These are phyloP conservation scores for Sander vitreus DNA, from an alignment of 2,113 vertebrate species.

Conservation along the genomic window DNA sequence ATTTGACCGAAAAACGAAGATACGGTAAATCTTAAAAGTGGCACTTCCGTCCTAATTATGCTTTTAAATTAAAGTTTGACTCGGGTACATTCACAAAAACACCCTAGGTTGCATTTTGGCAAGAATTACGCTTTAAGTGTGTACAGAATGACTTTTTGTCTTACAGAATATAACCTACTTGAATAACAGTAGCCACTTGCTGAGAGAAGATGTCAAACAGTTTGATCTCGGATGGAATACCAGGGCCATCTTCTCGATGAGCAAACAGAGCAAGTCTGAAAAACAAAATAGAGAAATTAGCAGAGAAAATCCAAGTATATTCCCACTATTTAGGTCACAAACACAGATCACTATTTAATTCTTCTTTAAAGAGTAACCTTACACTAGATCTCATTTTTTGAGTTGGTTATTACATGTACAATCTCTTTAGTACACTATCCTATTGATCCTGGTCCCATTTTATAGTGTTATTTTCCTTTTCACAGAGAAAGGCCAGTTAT, in stretches of 20 bases:
- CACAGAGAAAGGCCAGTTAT: background rate
- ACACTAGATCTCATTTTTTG: background rate
- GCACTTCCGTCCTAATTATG: no score
- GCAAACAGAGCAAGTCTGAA: constrained; percentile 95
- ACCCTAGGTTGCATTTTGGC: no score
- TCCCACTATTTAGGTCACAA: background rate
- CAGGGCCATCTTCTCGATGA: constrained; percentile 97
- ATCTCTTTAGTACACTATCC: background rate
- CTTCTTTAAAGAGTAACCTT: background rate
- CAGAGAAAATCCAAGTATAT: background rate
- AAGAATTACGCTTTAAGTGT: background rate
- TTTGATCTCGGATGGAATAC: constrained; percentile 97
- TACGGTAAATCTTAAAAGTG: no score
- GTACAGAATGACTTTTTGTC: background rate
- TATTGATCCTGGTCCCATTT: background rate
- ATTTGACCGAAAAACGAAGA: no score
- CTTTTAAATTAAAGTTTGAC: no score
- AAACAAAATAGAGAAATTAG: background rate
- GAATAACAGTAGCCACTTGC: constrained; percentile 98
- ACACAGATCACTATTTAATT: background rate
- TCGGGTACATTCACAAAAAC: no score
- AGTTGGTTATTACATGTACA: background rate
- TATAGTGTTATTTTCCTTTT: background rate
- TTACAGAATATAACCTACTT: constrained; percentile 79
- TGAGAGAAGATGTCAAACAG: constrained; percentile 99